phyloP scores from a whole-genome alignment of 2,888 invertebrate genomes.

The Busseola fusca region DNA sequence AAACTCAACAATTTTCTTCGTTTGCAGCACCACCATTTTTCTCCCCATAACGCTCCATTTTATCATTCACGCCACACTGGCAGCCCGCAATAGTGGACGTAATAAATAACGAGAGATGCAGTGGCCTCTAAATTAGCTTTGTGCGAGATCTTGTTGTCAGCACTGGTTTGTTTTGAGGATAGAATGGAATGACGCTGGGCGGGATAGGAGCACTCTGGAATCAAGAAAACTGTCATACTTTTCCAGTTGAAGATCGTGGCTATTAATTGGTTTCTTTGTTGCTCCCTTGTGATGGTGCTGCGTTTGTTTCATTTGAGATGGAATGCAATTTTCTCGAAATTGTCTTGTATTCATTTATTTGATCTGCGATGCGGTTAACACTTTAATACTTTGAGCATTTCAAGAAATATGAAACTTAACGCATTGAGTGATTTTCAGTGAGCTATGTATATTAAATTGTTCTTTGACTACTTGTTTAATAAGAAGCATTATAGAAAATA shows the following conservation, averaged over 20 bases:
- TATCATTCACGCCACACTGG: conserved; percentile 45
- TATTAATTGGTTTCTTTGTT: conserved; percentile 46
- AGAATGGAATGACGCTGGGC: conserved; percentile 11
- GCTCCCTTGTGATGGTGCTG: conserved; percentile 11
- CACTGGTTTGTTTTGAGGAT: conserved; percentile 57
- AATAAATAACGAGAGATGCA: conserved; percentile 76
- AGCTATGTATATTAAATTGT: not conserved
- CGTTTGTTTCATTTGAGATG: conserved; percentile 42
- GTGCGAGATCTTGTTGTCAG: conserved; percentile 55
- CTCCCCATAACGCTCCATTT: conserved; percentile 46
- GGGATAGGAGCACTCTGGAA: conserved; percentile 1
- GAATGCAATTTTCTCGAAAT: conserved; percentile 41
- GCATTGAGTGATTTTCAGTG: no score
- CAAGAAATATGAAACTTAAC: not conserved
- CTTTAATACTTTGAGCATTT: conserved; percentile 18
- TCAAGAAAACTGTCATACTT: conserved; percentile 32
- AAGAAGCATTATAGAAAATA: not conserved
- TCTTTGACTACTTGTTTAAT: not conserved
- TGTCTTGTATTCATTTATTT: conserved; percentile 3
- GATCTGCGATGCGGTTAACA: conserved; percentile 17
- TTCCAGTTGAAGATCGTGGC: conserved; percentile 20
- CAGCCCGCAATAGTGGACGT: conserved; percentile 69
- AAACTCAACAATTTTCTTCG: conserved; percentile 10
- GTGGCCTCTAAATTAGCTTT: conserved; percentile 74
- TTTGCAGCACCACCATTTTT: conserved; percentile 21